Evolutionary conservation across 2,888 invertebrate species (phyloP).

Genomic region (Rhagonycha fulva): DNA sequence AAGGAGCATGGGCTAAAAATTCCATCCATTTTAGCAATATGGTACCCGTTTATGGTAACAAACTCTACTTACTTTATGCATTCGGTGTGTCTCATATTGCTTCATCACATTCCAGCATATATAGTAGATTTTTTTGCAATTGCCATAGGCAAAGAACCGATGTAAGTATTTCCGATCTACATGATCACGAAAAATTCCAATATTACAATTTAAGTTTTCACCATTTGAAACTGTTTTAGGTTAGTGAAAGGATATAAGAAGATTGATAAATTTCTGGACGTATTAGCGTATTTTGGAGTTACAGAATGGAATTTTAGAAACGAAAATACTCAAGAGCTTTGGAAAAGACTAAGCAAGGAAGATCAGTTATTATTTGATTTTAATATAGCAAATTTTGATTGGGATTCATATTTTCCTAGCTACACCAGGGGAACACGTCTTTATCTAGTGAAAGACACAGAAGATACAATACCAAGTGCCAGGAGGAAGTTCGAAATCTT

Average conservation of each 20-base stretch:
- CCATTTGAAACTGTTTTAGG: conserved; percentile 54
- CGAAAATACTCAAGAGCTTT: conserved; percentile 61
- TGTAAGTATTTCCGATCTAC: conserved; percentile 50
- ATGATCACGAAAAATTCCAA: too few species aligned
- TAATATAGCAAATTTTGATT: conserved; percentile 70
- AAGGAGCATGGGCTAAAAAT: conserved; percentile 57
- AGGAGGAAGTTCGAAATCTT: conserved; percentile 57
- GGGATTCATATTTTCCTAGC: conserved; percentile 69
- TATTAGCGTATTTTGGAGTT: conserved; percentile 76
- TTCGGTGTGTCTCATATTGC: conserved; percentile 57
- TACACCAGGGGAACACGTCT: conserved; percentile 74
- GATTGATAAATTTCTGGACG: conserved; percentile 76
- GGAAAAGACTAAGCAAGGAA: conserved; percentile 55
- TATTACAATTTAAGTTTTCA: background rate
- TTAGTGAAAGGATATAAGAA: conserved; percentile 78
- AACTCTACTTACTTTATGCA: conserved; percentile 49
- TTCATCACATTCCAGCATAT: conserved; percentile 67
- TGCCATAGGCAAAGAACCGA: conserved; percentile 53
- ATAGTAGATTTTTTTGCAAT: conserved; percentile 60
- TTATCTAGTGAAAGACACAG: conserved; percentile 77
- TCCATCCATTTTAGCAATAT: conserved; percentile 60
- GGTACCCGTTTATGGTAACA: conserved; percentile 48
- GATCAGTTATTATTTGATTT: conserved; percentile 69
- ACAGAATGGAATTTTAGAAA: conserved; percentile 61
- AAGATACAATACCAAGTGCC: conserved; percentile 67